phyloP scores from a whole-genome alignment of 1,140 invertebrate species.

The Anthonomus grandis region DNA sequence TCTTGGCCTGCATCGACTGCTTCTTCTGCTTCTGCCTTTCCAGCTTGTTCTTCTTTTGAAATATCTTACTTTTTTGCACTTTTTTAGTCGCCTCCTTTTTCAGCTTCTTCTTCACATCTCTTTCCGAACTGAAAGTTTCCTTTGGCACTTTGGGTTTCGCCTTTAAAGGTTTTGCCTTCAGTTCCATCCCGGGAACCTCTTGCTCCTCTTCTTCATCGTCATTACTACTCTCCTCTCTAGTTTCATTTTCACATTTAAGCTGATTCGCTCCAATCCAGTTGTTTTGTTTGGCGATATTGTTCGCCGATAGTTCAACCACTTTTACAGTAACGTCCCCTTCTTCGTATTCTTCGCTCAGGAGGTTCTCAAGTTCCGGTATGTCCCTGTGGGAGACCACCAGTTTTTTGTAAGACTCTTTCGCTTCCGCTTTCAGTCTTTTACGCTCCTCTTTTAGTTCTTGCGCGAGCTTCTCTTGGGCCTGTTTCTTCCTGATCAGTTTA shows the following conservation, averaged over 20 bases:
- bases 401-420: constrained; percentile 63
- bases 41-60: constrained; percentile 67
- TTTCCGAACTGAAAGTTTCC: constrained; percentile 53
- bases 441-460: constrained; percentile 69
- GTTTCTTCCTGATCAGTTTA: constrained; percentile 67
- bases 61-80: constrained; percentile 69
- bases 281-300: constrained; percentile 60
- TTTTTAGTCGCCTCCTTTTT: constrained; percentile 65
- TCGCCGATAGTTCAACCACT: constrained; percentile 66
- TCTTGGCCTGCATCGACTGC: constrained; percentile 48
- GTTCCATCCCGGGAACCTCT: constrained; percentile 58
- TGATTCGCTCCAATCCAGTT: constrained; percentile 69
- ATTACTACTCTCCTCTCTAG: constrained; percentile 44
- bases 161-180: constrained; percentile 42
- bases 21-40: constrained; percentile 61
- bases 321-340: constrained; percentile 72
- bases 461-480: constrained; percentile 66
- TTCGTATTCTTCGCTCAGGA: constrained; percentile 66
- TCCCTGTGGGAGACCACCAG: constrained; percentile 60
- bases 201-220: constrained; percentile 46
- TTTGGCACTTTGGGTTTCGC: constrained; percentile 28
- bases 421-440: constrained; percentile 68
- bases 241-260: constrained; percentile 51
- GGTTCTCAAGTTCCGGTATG: constrained; percentile 63
- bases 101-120: constrained; percentile 62